These are phyloP conservation scores for Metallyticus violacea DNA, from an alignment of 2,888 invertebrate genomes.

Conservation along the genomic window DNA sequence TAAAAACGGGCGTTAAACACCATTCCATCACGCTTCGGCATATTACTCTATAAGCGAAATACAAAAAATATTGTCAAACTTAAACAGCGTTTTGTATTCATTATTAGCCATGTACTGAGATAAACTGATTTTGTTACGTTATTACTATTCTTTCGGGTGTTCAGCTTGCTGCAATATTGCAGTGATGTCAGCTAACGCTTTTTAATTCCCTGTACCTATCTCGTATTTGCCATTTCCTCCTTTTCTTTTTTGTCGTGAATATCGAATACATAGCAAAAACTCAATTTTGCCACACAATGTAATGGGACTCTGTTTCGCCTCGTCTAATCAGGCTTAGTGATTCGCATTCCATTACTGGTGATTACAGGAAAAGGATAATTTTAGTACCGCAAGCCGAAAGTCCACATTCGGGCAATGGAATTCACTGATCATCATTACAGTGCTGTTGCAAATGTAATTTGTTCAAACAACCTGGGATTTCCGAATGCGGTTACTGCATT, in stretches of 20 bases:
- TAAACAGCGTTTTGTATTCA: background rate
- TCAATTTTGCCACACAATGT: background rate
- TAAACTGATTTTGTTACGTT: background rate
- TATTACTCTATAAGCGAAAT: too few species aligned
- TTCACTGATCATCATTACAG: background rate
- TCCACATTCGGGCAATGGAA: background rate
- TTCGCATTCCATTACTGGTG: background rate
- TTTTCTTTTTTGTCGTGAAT: background rate
- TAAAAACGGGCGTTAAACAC: too few species aligned
- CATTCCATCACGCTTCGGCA: too few species aligned
- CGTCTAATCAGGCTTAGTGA: background rate
- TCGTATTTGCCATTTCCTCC: too few species aligned
- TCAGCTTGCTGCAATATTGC: background rate
- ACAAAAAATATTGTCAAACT: too few species aligned
- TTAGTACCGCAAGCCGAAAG: background rate
- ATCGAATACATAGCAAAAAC: background rate
- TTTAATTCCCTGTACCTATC: too few species aligned
- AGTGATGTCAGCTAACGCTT: too few species aligned
- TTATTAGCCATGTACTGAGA: too few species aligned
- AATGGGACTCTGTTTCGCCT: background rate
- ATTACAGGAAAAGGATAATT: background rate
- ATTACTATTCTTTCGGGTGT: background rate
- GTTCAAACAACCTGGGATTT: too few species aligned
- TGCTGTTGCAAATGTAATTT: background rate
- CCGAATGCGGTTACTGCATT: too few species aligned